A percentile compares a stretch with the other conserved stretches of the same genome.
phyloP scores from a whole-genome alignment of 2,888 invertebrate genomes.

The Vesta saturnalis region DNA sequence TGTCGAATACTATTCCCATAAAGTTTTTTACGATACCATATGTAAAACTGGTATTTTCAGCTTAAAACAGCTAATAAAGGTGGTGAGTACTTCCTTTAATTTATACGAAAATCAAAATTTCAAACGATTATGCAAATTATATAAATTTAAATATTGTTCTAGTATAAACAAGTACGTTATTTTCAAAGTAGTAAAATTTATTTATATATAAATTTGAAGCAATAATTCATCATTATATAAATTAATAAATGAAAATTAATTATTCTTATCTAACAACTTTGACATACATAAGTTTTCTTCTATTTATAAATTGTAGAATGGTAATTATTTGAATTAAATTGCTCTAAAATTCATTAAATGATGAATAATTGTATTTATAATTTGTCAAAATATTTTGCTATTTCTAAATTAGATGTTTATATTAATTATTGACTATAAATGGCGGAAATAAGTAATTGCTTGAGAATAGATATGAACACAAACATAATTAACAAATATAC shows the following conservation, averaged over 20 bases:
- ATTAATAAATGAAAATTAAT: not conserved
- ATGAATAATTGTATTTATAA: too few species aligned
- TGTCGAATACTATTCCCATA: constrained; percentile 26
- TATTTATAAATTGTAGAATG: not conserved
- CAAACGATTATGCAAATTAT: not conserved
- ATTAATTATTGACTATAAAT: too few species aligned
- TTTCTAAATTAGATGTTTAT: too few species aligned
- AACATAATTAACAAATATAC: too few species aligned
- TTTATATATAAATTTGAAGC: not conserved
- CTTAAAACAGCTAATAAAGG: constrained; percentile 7
- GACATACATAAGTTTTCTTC: not conserved
- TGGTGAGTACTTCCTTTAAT: constrained; percentile 9
- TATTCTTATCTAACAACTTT: not conserved
- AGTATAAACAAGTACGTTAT: constrained; percentile 3
- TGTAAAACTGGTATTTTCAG: constrained; percentile 18
- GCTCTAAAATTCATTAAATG: too few species aligned
- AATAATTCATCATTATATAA: not conserved
- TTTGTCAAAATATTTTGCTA: too few species aligned
- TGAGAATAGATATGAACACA: too few species aligned
- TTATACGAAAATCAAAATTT: constrained; percentile 11
- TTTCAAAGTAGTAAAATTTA: not conserved
- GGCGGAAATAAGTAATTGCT: too few species aligned
- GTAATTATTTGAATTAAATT: not conserved
- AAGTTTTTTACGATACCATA: constrained; percentile 16
- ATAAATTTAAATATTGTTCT: not conserved